phyloP scores from a whole-genome alignment of 1,140 invertebrate genomes.

The Formica exsecta region DNA sequence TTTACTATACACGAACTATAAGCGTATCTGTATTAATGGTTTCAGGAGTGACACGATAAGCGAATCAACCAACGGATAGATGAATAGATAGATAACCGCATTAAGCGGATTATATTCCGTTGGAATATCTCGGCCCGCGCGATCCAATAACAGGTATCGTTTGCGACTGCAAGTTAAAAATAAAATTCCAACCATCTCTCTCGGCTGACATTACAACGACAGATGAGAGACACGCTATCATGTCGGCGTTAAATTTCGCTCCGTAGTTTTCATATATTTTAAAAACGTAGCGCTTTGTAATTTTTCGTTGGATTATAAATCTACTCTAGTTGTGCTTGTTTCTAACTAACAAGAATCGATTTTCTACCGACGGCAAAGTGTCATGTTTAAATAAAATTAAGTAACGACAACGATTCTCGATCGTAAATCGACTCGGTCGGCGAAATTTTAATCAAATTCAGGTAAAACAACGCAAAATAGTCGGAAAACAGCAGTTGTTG shows the following conservation, averaged over 20 bases:
- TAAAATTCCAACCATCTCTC: constrained; percentile 42
- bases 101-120: constrained; percentile 49
- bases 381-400: constrained; percentile 30
- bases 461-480: constrained; percentile 7
- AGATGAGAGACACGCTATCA: constrained; percentile 1
- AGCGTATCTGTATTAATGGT: constrained; percentile 40
- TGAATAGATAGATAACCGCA: constrained; percentile 51
- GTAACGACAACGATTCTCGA: constrained; percentile 2
- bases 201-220: constrained; percentile 33
- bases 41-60: constrained; percentile 45
- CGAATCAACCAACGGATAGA: constrained; percentile 53
- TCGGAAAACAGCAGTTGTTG: neutral
- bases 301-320: constrained; percentile 39
- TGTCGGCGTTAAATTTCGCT: constrained; percentile 32
- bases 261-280: constrained; percentile 8
- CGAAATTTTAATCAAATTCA: constrained; percentile 36
- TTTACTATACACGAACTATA: constrained; percentile 14
- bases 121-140: constrained; percentile 30
- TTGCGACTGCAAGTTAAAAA: constrained; percentile 41
- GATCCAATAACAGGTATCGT: constrained; percentile 43
- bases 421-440: constrained; percentile 14
- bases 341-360: constrained; percentile 44
- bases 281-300: neutral
- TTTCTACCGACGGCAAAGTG: neutral
- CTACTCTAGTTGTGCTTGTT: neutral